A percentile compares a stretch with the other conserved stretches of the same genome.
These are phyloP conservation scores for Pachypeltis micranthus DNA, from an alignment of 1,140 invertebrate genomes.

Conservation along the genomic window DNA sequence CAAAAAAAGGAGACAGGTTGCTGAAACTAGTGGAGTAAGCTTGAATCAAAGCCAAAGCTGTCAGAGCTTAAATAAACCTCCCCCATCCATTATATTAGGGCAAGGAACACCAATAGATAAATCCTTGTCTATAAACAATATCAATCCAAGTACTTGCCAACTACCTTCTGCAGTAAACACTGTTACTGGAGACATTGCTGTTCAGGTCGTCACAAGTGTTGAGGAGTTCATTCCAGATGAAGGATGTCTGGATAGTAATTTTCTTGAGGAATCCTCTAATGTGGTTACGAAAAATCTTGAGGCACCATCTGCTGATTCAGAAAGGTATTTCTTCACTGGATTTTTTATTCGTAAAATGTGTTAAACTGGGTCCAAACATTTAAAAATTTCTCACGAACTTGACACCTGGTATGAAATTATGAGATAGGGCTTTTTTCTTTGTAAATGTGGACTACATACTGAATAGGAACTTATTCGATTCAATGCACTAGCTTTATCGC, in stretches of 20 bases:
- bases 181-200: neutral
- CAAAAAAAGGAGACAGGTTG: conserved; percentile 54
- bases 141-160: too few relatives aligned
- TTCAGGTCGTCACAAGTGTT: conserved; percentile 42
- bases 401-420: too few relatives aligned
- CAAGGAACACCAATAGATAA: conserved; percentile 14
- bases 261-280: conserved; percentile 59
- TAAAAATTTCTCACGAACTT: too few relatives aligned
- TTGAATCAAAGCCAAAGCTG: conserved; percentile 13
- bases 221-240: conserved; percentile 80
- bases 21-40: conserved; percentile 39
- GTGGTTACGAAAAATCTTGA: too few relatives aligned
- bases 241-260: conserved; percentile 62
- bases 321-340: conserved; percentile 42
- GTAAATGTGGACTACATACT: too few relatives aligned
- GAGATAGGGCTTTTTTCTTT: too few relatives aligned
- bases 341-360: too few relatives aligned
- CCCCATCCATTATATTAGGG: conserved; percentile 11
- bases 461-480: too few relatives aligned
- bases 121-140: neutral
- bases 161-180: neutral
- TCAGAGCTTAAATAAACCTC: neutral
- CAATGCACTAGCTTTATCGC: too few relatives aligned
- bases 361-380: too few relatives aligned
- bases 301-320: conserved; percentile 39